phyloP scores from a whole-genome alignment of 2,113 vertebrate species.

The Thymallus thymallus region DNA sequence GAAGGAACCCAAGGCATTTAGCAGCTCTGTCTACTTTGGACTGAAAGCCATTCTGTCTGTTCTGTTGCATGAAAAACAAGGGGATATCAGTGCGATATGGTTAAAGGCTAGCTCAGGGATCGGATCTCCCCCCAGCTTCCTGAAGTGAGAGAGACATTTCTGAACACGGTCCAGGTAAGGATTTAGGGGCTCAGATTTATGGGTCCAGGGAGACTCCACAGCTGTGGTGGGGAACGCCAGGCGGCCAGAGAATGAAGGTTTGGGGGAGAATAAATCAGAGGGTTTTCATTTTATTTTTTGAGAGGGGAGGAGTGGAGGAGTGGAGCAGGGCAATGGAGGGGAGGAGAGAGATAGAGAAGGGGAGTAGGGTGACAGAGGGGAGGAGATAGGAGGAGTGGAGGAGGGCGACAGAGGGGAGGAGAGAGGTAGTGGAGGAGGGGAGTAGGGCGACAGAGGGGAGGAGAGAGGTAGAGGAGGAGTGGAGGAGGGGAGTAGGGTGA shows the following conservation, averaged over 20 bases:
- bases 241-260: slow-evolving; percentile 54
- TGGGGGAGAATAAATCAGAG: slow-evolving; percentile 68
- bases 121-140: slow-evolving; percentile 58
- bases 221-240: slow-evolving; percentile 68
- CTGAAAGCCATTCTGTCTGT: slow-evolving; percentile 2
- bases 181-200: slow-evolving; percentile 68
- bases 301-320: slow-evolving; percentile 41
- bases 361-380: slow-evolving; percentile 21
- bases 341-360: slow-evolving; percentile 9
- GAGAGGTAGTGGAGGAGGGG: too few relatives aligned
- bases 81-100: slow-evolving; percentile 54
- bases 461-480: slow-evolving; percentile 31
- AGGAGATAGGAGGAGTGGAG: slow-evolving; percentile 37
- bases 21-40: slow-evolving; percentile 24
- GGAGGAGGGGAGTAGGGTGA: slow-evolving; percentile 17
- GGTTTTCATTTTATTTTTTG: slow-evolving; percentile 15
- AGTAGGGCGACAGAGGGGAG: slow-evolving; percentile 9
- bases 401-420: slow-evolving; percentile 25
- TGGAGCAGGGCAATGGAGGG: slow-evolving; percentile 18
- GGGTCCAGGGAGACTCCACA: slow-evolving; percentile 65
- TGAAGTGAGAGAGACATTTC: slow-evolving; percentile 36
- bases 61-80: slow-evolving; percentile 7
- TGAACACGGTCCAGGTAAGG: slow-evolving; percentile 66
- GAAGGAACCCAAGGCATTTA: slow-evolving; percentile 4
- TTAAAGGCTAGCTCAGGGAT: slow-evolving; percentile 67